Conservation (phyloP, 2,888 invertebrate species). For the Cephonodes hylas region DNA sequence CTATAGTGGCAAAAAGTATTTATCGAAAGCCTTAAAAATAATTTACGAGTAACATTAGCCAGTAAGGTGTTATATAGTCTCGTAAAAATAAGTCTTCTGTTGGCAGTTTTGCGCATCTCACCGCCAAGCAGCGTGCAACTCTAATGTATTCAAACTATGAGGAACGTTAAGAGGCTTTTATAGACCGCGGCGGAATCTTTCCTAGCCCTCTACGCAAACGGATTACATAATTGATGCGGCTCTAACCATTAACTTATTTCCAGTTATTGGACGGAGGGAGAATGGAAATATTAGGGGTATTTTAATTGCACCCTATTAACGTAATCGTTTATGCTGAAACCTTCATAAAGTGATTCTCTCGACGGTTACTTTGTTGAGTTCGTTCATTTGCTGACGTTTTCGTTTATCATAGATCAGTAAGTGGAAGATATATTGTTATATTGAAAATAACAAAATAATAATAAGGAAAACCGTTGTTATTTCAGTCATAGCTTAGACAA, state of each 20-base stretch:
- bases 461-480: too few relatives aligned
- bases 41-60: too few relatives aligned
- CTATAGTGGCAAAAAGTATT: too few relatives aligned
- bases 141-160: slow-evolving; percentile 54
- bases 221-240: slow-evolving; percentile 6
- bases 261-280: not conserved
- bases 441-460: too few relatives aligned
- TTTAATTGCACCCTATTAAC: not conserved
- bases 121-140: slow-evolving; percentile 15
- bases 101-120: not conserved
- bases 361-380: not conserved
- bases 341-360: not conserved
- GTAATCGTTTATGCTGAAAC: not conserved
- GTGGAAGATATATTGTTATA: not conserved
- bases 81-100: not conserved
- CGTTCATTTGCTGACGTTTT: not conserved
- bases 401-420: not conserved
- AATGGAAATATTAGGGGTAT: slow-evolving; percentile 4
- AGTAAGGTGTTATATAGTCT: too few relatives aligned
- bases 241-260: slow-evolving; percentile 12
- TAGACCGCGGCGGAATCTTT: slow-evolving; percentile 34
- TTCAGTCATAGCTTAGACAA: too few relatives aligned
- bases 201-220: slow-evolving; percentile 26
- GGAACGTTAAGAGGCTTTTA: slow-evolving; percentile 44
- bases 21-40: too few relatives aligned